A percentile compares a stretch with the other conserved stretches of the same genome.
phyloP scores from a whole-genome alignment of 30 jellyfish, hydroid and myxozoan genomes.

The Aurelia sp. region DNA sequence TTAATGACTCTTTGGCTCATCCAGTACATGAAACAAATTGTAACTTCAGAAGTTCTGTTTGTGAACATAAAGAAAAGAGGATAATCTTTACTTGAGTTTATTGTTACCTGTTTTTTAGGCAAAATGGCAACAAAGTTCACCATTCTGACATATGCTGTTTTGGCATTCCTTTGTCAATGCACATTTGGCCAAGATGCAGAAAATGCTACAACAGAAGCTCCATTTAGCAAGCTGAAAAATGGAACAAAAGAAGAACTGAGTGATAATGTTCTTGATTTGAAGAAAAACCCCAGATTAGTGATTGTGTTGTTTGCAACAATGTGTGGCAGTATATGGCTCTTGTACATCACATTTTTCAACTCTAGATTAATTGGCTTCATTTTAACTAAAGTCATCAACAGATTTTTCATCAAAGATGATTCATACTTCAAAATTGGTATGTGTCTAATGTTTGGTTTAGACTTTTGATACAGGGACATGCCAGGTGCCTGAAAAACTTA shows the following conservation, averaged over 20 bases:
- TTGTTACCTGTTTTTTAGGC: neutral
- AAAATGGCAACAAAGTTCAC: neutral
- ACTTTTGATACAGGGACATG: no score
- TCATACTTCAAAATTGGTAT: conserved; percentile 74
- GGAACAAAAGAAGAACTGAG: neutral
- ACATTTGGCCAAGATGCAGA: conserved; percentile 11
- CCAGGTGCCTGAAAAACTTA: no score
- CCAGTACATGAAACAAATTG: no score
- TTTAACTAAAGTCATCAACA: conserved; percentile 79
- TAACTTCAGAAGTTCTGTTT: no score
- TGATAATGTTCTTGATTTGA: conserved; percentile 68
- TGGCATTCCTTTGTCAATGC: neutral
- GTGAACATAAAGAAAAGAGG: no score
- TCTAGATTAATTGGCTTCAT: conserved; percentile 79
- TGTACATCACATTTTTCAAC: conserved; percentile 82
- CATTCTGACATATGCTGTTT: neutral
- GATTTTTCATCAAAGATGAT: conserved; percentile 73
- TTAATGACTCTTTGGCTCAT: no score
- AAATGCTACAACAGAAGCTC: neutral
- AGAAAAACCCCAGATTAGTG: conserved; percentile 83
- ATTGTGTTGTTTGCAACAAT: conserved; percentile 83
- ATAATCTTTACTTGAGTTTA: no score
- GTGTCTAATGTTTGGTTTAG: neutral
- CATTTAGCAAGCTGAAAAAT: conserved; percentile 5
- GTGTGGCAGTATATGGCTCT: conserved; percentile 88